Evolutionary conservation across 2,888 invertebrate genomes (phyloP).

Genomic region (Phortica okadai): DNA sequence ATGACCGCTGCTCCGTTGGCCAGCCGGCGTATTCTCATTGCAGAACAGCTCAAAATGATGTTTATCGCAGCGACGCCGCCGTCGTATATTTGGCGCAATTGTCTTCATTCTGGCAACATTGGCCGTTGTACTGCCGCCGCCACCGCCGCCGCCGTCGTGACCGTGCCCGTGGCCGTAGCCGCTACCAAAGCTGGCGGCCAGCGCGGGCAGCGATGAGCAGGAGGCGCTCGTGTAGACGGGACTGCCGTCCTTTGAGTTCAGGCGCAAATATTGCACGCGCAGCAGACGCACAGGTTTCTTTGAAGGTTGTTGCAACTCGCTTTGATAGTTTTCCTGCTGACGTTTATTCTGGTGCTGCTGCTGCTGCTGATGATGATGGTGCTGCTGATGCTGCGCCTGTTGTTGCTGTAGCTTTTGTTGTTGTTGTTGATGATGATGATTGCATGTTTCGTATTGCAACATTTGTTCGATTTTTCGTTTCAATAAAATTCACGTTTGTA

Average conservation of each 20-base stretch:
- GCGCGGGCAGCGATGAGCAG: constrained; percentile 43
- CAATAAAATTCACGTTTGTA: constrained; percentile 27
- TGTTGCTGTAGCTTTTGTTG: constrained; percentile 42
- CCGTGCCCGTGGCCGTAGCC: neutral
- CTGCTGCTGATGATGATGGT: constrained; percentile 45
- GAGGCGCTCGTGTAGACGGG: constrained; percentile 40
- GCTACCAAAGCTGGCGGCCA: constrained; percentile 31
- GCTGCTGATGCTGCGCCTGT: constrained; percentile 40
- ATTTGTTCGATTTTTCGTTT: constrained; percentile 47
- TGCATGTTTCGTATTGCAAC: constrained; percentile 65
- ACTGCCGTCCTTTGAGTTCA: constrained; percentile 69
- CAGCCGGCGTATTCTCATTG: constrained; percentile 59
- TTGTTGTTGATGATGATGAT: constrained; percentile 56
- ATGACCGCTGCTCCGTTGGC: constrained; percentile 32
- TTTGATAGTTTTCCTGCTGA: constrained; percentile 38
- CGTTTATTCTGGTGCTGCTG: constrained; percentile 47
- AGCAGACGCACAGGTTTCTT: constrained; percentile 64
- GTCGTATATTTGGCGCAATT: constrained; percentile 80
- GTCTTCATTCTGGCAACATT: constrained; percentile 80
- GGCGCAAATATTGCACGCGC: constrained; percentile 68
- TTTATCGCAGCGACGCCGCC: constrained; percentile 81
- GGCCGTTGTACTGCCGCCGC: constrained; percentile 3
- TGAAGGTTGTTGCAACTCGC: constrained; percentile 27
- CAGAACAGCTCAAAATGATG: constrained; percentile 78
- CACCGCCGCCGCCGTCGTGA: neutral